Conservation (phyloP, 2,113 vertebrate genomes). For the Poicephalus gulielmi region DNA sequence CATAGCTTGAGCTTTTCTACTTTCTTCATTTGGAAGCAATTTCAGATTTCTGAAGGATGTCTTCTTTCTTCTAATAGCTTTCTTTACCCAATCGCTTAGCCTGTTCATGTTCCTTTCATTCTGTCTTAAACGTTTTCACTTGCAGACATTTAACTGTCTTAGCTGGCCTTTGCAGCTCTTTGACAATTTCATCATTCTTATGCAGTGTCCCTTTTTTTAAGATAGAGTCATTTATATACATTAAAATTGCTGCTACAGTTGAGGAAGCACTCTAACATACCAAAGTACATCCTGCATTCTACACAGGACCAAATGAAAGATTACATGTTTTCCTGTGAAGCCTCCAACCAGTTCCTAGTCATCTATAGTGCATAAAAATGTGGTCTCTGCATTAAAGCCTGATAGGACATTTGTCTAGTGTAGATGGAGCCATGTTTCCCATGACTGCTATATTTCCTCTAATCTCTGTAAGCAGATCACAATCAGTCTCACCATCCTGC, state of each 20-base stretch:
- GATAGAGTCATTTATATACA: background rate
- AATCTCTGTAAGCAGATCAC: background rate
- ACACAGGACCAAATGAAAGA: background rate
- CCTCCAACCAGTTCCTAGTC: background rate
- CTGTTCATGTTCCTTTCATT: background rate
- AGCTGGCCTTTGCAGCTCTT: background rate
- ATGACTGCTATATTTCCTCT: background rate
- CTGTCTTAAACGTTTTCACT: background rate
- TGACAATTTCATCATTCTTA: background rate
- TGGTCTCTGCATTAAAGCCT: background rate
- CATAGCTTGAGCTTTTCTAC: background rate
- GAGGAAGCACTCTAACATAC: background rate
- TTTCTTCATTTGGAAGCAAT: background rate
- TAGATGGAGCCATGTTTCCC: background rate
- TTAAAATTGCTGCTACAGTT: background rate
- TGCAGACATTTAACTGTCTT: background rate
- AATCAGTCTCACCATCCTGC: background rate
- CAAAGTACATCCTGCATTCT: background rate
- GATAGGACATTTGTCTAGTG: background rate
- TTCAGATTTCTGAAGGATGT: background rate
- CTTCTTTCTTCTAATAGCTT: background rate
- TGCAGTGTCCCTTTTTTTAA: background rate
- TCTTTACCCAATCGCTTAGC: background rate
- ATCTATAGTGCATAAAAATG: background rate
- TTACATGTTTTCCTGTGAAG: background rate